Evolutionary conservation across 2,113 vertebrate species (phyloP).

Genomic region (Ia io): DNA sequence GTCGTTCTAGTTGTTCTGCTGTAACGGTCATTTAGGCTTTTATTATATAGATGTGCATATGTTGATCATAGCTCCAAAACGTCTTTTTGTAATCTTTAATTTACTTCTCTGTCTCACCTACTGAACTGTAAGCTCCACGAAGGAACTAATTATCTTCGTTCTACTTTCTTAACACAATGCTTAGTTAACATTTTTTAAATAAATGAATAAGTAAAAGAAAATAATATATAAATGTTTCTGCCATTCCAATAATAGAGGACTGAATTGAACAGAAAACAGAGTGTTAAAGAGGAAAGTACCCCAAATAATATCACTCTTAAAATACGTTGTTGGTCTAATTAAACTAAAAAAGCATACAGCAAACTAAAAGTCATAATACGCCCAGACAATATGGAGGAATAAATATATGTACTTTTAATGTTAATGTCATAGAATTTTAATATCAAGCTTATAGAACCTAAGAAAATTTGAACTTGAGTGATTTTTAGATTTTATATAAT

Average conservation of each 20-base stretch:
- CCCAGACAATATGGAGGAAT: neutral
- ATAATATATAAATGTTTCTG: neutral
- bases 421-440: neutral
- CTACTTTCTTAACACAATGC: neutral
- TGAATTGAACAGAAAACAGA: neutral
- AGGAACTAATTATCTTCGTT: neutral
- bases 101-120: neutral
- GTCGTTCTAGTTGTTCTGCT: too few species aligned
- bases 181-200: neutral
- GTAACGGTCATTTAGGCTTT: too few species aligned
- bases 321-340: neutral
- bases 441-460: neutral
- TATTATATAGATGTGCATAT: neutral
- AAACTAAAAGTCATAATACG: neutral
- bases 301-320: neutral
- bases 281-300: neutral
- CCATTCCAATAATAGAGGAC: neutral
- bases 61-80: neutral
- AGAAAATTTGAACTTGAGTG: neutral
- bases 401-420: neutral
- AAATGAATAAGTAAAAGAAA: neutral
- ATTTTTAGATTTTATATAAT: slow-evolving; percentile 1
- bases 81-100: neutral
- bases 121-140: neutral
- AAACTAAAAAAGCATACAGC: neutral